Percentiles rank a stretch among this genome's conserved stretches.
These are phyloP conservation scores for Spodoptera frugiperda DNA, from an alignment of 1,140 invertebrate genomes.

Conservation along the genomic window DNA sequence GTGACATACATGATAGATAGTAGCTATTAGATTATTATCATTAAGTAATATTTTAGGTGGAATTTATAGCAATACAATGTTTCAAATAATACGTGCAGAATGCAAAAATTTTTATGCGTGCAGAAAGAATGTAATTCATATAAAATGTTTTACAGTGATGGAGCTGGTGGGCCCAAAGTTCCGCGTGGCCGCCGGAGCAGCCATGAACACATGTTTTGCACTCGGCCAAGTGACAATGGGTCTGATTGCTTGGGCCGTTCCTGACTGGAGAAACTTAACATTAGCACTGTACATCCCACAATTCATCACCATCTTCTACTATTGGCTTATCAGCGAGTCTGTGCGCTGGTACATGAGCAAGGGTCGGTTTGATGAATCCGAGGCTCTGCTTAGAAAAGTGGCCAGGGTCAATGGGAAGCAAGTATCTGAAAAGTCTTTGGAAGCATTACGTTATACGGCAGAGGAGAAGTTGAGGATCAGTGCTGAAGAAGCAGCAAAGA, in stretches of 20 bases:
- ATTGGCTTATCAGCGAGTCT: slow-evolving; percentile 88
- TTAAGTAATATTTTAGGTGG: no score
- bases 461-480: slow-evolving; percentile 54
- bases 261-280: slow-evolving; percentile 90
- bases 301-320: slow-evolving; percentile 87
- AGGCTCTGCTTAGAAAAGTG: slow-evolving; percentile 86
- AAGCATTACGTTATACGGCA: slow-evolving; percentile 58
- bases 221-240: slow-evolving; percentile 89
- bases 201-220: slow-evolving; percentile 89
- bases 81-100: no score
- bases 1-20: no score
- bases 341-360: slow-evolving; percentile 91
- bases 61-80: no score
- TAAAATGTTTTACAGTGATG: slow-evolving; percentile 86
- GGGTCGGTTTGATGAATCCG: slow-evolving; percentile 88
- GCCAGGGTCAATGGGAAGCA: slow-evolving; percentile 88
- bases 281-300: slow-evolving; percentile 89
- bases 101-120: no score
- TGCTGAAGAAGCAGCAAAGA: background rate
- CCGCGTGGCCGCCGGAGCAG: slow-evolving; percentile 89
- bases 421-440: slow-evolving; percentile 86
- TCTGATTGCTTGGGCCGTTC: slow-evolving; percentile 89
- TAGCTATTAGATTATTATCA: no score
- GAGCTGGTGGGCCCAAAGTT: slow-evolving; percentile 91
- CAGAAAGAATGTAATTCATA: background rate